Evolutionary conservation across 2,797 vertebrate genomes (phyloP).

Genomic region (Serranus cabrilla): DNA sequence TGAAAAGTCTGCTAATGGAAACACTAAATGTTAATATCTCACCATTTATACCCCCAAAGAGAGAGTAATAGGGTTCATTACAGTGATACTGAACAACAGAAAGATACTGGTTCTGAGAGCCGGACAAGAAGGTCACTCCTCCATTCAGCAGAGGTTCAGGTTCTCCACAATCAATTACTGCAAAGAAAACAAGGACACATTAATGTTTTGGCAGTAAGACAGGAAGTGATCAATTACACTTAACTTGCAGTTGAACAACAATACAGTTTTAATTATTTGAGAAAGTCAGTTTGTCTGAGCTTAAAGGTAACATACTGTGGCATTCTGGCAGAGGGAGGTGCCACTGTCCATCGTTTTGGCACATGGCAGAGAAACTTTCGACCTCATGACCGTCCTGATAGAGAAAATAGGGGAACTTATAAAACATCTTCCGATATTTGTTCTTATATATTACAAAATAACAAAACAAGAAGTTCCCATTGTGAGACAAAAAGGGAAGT

Average conservation of each 20-base stretch:
- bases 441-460: neutral
- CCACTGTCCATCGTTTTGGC: conserved; percentile 90
- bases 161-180: conserved; percentile 84
- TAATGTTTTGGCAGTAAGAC: neutral
- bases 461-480: neutral
- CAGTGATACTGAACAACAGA: conserved; percentile 83
- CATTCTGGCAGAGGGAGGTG: conserved; percentile 90
- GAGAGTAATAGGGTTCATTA: conserved; percentile 80
- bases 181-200: conserved; percentile 26
- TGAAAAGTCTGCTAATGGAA: neutral
- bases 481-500: neutral
- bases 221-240: neutral
- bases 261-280: neutral
- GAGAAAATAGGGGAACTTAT: neutral
- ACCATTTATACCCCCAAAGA: conserved; percentile 58
- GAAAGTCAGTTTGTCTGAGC: neutral
- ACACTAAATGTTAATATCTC: conserved; percentile 30
- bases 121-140: conserved; percentile 70
- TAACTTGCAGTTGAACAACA: neutral
- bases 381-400: conserved; percentile 80
- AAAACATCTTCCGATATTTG: neutral
- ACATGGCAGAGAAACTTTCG: conserved; percentile 86
- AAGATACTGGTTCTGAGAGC: conserved; percentile 76
- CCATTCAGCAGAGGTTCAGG: conserved; percentile 80
- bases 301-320: conserved; percentile 85